A percentile compares a stretch with the other conserved stretches of the same genome.
Conservation (phyloP, 1,140 invertebrate species). For the Zaprionus africanus region DNA sequence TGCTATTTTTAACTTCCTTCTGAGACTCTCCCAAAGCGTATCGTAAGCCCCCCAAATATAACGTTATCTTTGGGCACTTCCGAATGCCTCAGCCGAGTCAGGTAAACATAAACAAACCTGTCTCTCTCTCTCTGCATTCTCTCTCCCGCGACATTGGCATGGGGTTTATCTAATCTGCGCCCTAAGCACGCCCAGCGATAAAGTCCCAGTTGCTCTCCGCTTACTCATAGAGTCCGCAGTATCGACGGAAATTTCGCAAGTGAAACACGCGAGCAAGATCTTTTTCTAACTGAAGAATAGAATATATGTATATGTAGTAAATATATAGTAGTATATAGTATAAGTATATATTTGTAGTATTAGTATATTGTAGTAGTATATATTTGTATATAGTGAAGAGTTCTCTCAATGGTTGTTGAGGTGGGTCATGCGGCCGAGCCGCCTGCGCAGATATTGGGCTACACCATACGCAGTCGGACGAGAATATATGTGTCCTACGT, state of each 20-base stretch:
- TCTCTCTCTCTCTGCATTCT: neutral
- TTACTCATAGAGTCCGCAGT: constrained; percentile 75
- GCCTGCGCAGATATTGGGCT: constrained; percentile 85
- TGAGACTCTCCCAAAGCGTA: neutral
- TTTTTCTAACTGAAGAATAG: neutral
- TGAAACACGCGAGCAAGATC: constrained; percentile 26
- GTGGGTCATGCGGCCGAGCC: constrained; percentile 66
- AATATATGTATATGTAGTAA: constrained; percentile 1
- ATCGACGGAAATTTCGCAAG: constrained; percentile 55
- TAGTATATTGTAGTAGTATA: neutral
- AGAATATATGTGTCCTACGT: constrained; percentile 86
- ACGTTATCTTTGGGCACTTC: neutral
- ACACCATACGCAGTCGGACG: constrained; percentile 85
- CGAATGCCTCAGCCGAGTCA: neutral
- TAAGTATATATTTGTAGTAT: neutral
- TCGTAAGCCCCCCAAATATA: neutral
- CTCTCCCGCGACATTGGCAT: constrained; percentile 19
- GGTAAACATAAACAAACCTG: constrained; percentile 67
- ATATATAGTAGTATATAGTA: no score
- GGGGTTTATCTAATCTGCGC: constrained; percentile 58
- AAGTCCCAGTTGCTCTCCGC: neutral
- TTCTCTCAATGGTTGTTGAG: constrained; percentile 25
- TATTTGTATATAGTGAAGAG: neutral
- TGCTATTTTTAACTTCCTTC: neutral
- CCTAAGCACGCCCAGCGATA: constrained; percentile 49